Conservation (phyloP, 2,888 invertebrate genomes). For the Drosophila differens region DNA sequence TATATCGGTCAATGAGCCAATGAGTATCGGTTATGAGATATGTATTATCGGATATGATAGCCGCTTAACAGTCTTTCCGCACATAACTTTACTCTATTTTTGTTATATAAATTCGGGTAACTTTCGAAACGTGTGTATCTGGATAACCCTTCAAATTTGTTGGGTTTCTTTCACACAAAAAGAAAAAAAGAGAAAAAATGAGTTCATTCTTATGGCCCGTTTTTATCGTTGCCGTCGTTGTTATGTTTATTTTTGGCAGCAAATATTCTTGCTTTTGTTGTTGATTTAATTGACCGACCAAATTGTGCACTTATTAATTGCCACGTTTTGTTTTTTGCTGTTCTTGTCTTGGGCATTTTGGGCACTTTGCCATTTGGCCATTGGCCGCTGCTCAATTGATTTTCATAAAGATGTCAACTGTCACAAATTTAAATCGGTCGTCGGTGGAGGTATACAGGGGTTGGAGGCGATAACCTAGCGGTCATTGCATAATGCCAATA, state of each 20-base stretch:
- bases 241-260: conserved; percentile 47
- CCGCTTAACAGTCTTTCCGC: neutral
- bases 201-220: conserved; percentile 8
- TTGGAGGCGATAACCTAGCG: neutral
- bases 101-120: neutral
- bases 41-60: neutral
- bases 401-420: conserved; percentile 47
- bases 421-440: conserved; percentile 8
- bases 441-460: neutral
- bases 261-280: conserved; percentile 37
- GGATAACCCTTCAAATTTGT: neutral
- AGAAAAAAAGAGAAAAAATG: neutral
- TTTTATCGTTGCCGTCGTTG: conserved; percentile 7
- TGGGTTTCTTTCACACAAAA: neutral
- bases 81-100: neutral
- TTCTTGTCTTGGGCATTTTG: conserved; percentile 29
- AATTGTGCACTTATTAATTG: conserved; percentile 74
- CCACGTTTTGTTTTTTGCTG: conserved; percentile 34
- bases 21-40: neutral
- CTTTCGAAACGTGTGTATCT: neutral
- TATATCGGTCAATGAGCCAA: neutral
- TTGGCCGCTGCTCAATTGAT: conserved; percentile 62
- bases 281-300: conserved; percentile 63
- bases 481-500: conserved; percentile 41
- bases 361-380: conserved; percentile 67